Evolutionary conservation across 2,797 vertebrate genomes (phyloP).

Genomic region (Buphagus erythrorhynchus): DNA sequence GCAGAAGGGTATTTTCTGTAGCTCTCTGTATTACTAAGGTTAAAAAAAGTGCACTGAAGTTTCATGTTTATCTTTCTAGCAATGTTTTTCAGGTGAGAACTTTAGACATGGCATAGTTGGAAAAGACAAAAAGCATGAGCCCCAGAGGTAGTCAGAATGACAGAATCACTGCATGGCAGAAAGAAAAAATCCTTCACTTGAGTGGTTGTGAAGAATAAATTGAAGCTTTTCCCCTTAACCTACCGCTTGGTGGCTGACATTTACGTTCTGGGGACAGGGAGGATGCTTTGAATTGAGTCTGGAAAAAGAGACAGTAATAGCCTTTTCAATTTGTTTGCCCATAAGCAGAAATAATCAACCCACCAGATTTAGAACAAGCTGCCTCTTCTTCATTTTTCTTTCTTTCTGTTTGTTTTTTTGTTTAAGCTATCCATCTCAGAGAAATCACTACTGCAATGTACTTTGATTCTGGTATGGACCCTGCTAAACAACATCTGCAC

Average conservation of each 20-base stretch:
- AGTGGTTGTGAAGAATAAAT: neutral
- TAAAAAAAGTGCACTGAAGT: neutral
- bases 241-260: neutral
- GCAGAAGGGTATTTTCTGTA: neutral
- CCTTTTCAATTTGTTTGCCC: neutral
- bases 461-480: neutral
- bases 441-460: neutral
- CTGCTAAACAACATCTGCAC: neutral
- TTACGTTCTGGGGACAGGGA: neutral
- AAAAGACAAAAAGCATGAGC: neutral
- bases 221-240: neutral
- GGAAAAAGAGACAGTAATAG: neutral
- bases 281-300: neutral
- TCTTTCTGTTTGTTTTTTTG: too few species aligned
- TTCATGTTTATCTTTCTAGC: neutral
- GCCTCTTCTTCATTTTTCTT: neutral
- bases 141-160: neutral
- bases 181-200: neutral
- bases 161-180: neutral
- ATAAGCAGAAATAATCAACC: neutral
- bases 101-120: neutral
- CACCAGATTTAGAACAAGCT: neutral
- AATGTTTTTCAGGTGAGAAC: neutral
- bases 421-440: neutral
- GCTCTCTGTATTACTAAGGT: neutral